These are phyloP conservation scores for Sarcophilus harrisii DNA, from an alignment of 2,797 vertebrate genomes.

Conservation along the genomic window DNA sequence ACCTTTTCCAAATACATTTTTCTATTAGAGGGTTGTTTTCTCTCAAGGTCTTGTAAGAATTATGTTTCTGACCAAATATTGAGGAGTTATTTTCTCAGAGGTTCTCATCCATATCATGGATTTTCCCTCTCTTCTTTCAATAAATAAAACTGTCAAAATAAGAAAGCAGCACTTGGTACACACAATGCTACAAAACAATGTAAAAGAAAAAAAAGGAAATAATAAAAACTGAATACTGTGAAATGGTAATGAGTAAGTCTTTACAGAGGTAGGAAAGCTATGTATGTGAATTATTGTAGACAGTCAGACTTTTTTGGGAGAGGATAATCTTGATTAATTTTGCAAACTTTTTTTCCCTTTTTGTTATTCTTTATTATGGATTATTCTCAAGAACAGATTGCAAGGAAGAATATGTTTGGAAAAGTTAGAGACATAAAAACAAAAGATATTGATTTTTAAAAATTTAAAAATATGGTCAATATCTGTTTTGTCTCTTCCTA, in stretches of 20 bases:
- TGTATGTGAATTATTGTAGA: neutral
- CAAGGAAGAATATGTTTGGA: neutral
- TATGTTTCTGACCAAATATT: neutral
- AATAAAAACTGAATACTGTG: neutral
- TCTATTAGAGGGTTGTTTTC: neutral
- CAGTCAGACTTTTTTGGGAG: neutral
- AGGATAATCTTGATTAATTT: neutral
- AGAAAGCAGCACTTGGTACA: neutral
- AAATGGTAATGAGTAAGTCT: neutral
- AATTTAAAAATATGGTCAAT: neutral
- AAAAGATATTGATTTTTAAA: neutral
- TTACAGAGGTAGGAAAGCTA: neutral
- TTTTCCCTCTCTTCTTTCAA: neutral
- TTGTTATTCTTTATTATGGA: neutral
- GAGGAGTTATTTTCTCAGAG: neutral
- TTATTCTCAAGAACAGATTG: neutral
- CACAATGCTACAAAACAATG: neutral
- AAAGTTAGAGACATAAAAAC: neutral
- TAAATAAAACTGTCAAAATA: neutral
- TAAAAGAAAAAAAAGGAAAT: neutral
- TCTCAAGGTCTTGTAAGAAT: neutral
- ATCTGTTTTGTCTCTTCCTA: neutral
- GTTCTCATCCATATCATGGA: neutral
- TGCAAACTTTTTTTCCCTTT: neutral
- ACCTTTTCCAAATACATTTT: neutral